Evolutionary conservation across 2,113 vertebrate genomes (phyloP).

Genomic region (Monarcha castaneiventris): DNA sequence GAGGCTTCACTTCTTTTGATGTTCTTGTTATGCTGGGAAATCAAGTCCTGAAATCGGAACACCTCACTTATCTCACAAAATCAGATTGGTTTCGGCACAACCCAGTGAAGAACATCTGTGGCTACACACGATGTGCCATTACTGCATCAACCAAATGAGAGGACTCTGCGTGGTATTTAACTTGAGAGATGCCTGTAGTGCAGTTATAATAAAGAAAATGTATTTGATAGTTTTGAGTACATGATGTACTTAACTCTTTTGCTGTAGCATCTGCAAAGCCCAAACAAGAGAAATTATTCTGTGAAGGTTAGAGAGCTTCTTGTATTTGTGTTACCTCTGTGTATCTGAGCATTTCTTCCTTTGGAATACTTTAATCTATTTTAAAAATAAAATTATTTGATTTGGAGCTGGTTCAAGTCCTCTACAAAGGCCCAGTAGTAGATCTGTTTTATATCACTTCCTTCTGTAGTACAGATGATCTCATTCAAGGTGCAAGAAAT

Average conservation of each 20-base stretch:
- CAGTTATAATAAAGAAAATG: not conserved
- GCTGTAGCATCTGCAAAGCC: not conserved
- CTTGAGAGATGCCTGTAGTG: not conserved
- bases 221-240: not conserved
- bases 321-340: not conserved
- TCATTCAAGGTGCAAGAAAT: not conserved
- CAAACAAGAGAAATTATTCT: not conserved
- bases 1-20: not conserved
- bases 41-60: conserved; percentile 8
- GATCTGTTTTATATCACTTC: not conserved
- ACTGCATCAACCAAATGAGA: not conserved
- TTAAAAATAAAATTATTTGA: not conserved
- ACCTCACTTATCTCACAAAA: conserved; percentile 21
- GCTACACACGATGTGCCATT: not conserved
- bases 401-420: not conserved
- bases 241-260: not conserved
- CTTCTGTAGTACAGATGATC: not conserved
- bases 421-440: not conserved
- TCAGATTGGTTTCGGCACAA: not conserved
- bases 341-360: not conserved
- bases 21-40: not conserved
- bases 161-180: not conserved
- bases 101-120: not conserved
- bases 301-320: not conserved
- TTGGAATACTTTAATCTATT: not conserved